phyloP scores from a whole-genome alignment of 2,113 vertebrate species.

The Dendrocopos noguchii region DNA sequence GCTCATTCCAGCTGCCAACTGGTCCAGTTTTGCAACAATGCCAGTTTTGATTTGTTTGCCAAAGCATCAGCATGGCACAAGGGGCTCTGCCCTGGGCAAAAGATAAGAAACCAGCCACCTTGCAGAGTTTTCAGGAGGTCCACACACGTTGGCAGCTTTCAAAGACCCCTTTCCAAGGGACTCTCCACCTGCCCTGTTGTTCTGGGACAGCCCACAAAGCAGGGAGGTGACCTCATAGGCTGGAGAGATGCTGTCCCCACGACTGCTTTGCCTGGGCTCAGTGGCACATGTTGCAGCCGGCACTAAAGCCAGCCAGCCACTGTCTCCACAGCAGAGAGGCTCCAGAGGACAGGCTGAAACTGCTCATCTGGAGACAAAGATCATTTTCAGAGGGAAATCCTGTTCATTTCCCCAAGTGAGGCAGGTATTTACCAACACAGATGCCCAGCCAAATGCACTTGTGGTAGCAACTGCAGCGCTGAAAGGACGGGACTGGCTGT shows the following conservation, averaged over 20 bases:
- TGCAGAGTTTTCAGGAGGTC: not conserved
- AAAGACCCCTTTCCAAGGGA: not conserved
- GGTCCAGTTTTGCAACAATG: not conserved
- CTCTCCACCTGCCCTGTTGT: not conserved
- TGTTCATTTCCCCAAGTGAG: conserved; percentile 24
- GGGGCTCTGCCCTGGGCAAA: not conserved
- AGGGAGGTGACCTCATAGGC: not conserved
- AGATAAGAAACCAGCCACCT: not conserved
- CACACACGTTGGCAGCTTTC: not conserved
- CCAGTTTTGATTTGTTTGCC: not conserved
- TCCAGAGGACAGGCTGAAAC: not conserved
- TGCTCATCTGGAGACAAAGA: not conserved
- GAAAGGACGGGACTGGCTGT: not conserved
- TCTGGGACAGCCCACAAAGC: not conserved
- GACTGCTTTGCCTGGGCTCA: no score
- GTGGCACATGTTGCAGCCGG: not conserved
- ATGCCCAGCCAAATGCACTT: not conserved
- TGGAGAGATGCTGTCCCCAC: not conserved
- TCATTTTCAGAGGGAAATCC: conserved; percentile 35
- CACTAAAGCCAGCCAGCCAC: not conserved
- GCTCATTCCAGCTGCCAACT: not conserved
- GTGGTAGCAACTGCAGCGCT: not conserved
- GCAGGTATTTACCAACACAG: not conserved
- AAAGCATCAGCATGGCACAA: not conserved
- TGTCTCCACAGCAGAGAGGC: not conserved